These are phyloP conservation scores for Pipistrellus pygmaeus DNA, from an alignment of 2,797 vertebrate species.

Conservation along the genomic window DNA sequence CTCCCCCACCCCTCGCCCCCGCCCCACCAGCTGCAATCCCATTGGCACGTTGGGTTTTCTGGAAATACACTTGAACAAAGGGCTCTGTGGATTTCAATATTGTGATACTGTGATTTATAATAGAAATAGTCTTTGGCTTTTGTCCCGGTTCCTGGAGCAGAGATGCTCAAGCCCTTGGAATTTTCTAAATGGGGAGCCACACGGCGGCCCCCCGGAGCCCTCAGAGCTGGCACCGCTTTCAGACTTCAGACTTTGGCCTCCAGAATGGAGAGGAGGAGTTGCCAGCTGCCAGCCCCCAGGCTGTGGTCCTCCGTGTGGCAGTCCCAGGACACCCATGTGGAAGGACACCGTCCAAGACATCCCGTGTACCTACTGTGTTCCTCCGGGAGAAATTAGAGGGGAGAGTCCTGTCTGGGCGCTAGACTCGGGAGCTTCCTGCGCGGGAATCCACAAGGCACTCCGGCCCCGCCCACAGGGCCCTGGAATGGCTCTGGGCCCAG, in stretches of 20 bases:
- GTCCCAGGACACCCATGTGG: neutral
- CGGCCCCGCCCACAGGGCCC: neutral
- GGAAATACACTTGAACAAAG: neutral
- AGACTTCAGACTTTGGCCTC: neutral
- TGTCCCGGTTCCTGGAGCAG: neutral
- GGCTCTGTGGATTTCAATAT: neutral
- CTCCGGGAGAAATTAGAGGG: neutral
- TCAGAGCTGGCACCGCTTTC: neutral
- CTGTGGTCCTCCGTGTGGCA: neutral
- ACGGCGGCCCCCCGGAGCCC: neutral
- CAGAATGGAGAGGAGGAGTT: accelerated
- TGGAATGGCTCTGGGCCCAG: neutral
- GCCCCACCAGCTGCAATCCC: accelerated
- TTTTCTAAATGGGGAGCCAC: neutral
- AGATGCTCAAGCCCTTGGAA: neutral
- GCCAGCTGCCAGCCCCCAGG: neutral
- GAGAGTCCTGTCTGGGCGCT: accelerated
- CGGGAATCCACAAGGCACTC: neutral
- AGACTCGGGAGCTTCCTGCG: accelerated
- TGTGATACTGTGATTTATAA: neutral
- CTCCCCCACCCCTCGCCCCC: too few relatives aligned
- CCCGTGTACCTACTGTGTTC: accelerated
- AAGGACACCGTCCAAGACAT: accelerated
- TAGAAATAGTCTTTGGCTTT: neutral
- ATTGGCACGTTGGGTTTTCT: neutral